Percentiles rank a stretch among this genome's conserved stretches.
These are phyloP conservation scores for Megalops atlanticus DNA, from an alignment of 2,113 vertebrate species.

Conservation along the genomic window DNA sequence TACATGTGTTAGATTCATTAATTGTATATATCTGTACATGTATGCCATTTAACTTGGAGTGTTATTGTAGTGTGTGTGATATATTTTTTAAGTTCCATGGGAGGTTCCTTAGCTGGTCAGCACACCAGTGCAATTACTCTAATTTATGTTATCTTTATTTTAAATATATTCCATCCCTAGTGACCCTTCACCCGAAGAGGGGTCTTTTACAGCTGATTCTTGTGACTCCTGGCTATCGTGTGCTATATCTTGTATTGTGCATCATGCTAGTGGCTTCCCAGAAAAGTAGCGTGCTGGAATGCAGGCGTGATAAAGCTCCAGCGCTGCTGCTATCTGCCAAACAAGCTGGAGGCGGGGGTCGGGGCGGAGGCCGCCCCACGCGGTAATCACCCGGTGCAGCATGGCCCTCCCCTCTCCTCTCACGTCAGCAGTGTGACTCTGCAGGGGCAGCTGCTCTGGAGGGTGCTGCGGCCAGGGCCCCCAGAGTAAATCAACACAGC, in stretches of 20 bases:
- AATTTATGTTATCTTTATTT: too few species aligned
- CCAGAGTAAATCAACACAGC: background rate
- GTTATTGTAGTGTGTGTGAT: background rate
- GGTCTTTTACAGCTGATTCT: too few species aligned
- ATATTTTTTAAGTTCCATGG: background rate
- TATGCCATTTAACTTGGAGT: background rate
- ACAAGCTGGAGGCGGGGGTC: conserved; percentile 24
- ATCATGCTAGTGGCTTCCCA: background rate
- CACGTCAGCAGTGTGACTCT: background rate
- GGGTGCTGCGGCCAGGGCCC: background rate
- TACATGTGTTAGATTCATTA: too few species aligned
- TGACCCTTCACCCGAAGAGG: background rate
- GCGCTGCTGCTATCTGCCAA: conserved; percentile 41
- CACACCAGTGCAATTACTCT: too few species aligned
- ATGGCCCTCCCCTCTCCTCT: conserved; percentile 9
- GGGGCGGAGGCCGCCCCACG: conserved; percentile 12
- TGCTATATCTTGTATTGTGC: too few species aligned
- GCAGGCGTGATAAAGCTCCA: conserved; percentile 33
- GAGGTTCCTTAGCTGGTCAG: background rate
- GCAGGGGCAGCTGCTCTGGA: background rate
- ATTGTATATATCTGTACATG: background rate
- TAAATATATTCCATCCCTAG: too few species aligned
- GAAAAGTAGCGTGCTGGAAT: conserved; percentile 11
- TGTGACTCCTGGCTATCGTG: background rate
- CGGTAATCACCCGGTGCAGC: conserved; percentile 30